Evolutionary conservation across 2,888 invertebrate species (phyloP), one percentile per base, ranked within the genome.

Genomic region (Drosophila borealis): DNA sequence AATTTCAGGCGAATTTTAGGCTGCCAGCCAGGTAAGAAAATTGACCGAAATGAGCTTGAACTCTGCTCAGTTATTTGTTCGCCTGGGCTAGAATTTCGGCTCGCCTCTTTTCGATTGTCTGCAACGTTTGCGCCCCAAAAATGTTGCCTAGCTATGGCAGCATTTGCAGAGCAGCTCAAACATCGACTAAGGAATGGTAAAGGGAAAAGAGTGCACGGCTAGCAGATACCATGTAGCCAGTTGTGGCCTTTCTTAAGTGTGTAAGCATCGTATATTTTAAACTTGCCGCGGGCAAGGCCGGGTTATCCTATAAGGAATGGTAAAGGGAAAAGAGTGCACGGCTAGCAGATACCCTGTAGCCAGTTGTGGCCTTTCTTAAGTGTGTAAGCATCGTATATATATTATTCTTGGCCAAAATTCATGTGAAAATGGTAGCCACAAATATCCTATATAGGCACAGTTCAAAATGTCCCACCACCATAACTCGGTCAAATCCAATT

Each of bases 1-100:
- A 3, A 14, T 29, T 37, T 37, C 5, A 1, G 14, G 25, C 2
- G 34, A 3, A 14, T 29, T 37, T 37, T n/a, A 5, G 41, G 42
- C 34, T 36, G 45, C 29, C 21, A 36, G 45, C 25, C 36, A 49
- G 75, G 41, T 54, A 67, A 64, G 63, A 60, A 71, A 63, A 36
- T 57, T 21, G 33, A 54, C 13, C 42, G 33, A 37, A 66, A 37
- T 57, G 29, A 29, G 42, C 57, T 51, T 57, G 25, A 53, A 34
- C 19, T 64, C 19, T 56, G 63, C 14, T 29, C 39, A 19, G 50
- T 51, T 44, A 55, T 64, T 67, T 44, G 55, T 14, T 34, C 34
- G 37, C 46, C 55, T 11, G 34, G 45, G 49, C 37, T 45, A 59
- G 29, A 41, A 57, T 44, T 42, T 33, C 9, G 53, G 10, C 29